Base-by-base conservation (phyloP, 2,797 vertebrate genomes). In the Coendou prehensilis region DNA sequence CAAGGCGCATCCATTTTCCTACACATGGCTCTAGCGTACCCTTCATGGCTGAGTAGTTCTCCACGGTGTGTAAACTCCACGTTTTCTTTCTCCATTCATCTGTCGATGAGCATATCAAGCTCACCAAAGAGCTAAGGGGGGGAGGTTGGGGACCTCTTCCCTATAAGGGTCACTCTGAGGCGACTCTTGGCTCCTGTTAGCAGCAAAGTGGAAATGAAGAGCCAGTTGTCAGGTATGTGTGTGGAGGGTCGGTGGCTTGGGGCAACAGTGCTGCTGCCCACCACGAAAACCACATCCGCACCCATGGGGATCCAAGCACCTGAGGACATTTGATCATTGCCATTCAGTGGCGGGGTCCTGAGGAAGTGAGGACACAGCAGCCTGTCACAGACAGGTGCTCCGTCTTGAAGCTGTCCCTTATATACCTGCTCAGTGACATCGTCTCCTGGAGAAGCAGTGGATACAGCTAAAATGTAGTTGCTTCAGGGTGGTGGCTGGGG, bases 391-490 rank as follows among this genome's bases (percentile, higher is more conserved):
- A n/a, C 30, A 47, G 23, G 64, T 17, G 17, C 8, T 37, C 47
- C 33, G 20, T 15, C 10, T 10, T 1, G 69, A 64, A 37, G 20
- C 30, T 13, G 1, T n/a, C 14, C 0, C 1, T 61, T 26, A 64
- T 14, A 64, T 71, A 57, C 37, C 37, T 20, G 37, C 18, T 79
- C 1, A 1, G 54, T 15, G 69, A 69, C 67, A 22, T 28, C 0
- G 1, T 10, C 50, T 8, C 56, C 87, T 6, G 6, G 87, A 33
- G 76, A 54, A 73, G 63, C 69, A n/a, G 56, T 52, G 63, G 63
- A 30, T 0, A 1, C 6, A 2, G 1, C 28, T n/a, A 81, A 26
- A 13, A 23, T 59, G 61, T 18, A 17, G 89, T 54, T 81, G 75
- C 75, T 75, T 75, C 1, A 6, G 47, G 47, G 59, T 1, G 6